phyloP scores from a whole-genome alignment of 1,140 invertebrate species.

The Drosophila santomea region DNA sequence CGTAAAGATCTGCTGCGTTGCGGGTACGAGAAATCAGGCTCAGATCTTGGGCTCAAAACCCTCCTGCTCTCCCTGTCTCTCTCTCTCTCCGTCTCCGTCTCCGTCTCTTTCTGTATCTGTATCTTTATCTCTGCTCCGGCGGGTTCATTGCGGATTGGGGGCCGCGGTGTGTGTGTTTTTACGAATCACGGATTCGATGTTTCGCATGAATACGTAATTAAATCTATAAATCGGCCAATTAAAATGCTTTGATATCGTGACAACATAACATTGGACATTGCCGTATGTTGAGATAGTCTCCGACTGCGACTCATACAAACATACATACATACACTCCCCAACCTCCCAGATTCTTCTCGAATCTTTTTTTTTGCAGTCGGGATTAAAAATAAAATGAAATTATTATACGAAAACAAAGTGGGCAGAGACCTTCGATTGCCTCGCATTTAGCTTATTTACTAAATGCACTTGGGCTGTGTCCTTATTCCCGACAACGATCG shows the following conservation, averaged over 20 bases:
- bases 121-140: slow-evolving; percentile 27
- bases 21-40: slow-evolving; percentile 58
- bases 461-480: slow-evolving; percentile 11
- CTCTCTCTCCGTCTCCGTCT: neutral
- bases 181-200: slow-evolving; percentile 85
- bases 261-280: slow-evolving; percentile 84
- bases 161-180: slow-evolving; percentile 84
- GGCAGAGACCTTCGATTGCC: slow-evolving; percentile 11
- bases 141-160: slow-evolving; percentile 39
- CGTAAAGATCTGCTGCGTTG: slow-evolving; percentile 80
- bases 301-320: slow-evolving; percentile 20
- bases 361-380: slow-evolving; percentile 3
- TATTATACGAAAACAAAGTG: slow-evolving; percentile 69
- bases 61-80: slow-evolving; percentile 15
- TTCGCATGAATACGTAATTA: slow-evolving; percentile 85
- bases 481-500: slow-evolving; percentile 28
- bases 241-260: slow-evolving; percentile 85
- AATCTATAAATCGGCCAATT: slow-evolving; percentile 85
- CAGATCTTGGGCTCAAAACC: slow-evolving; percentile 50
- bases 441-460: slow-evolving; percentile 29
- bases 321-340: slow-evolving; percentile 7
- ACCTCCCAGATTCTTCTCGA: slow-evolving; percentile 8
- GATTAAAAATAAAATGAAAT: slow-evolving; percentile 72
- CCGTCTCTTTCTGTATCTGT: slow-evolving; percentile 22
- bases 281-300: slow-evolving; percentile 44